Base-by-base conservation (phyloP, 2,797 vertebrate species). In the Platyrinchus mystaceus region DNA sequence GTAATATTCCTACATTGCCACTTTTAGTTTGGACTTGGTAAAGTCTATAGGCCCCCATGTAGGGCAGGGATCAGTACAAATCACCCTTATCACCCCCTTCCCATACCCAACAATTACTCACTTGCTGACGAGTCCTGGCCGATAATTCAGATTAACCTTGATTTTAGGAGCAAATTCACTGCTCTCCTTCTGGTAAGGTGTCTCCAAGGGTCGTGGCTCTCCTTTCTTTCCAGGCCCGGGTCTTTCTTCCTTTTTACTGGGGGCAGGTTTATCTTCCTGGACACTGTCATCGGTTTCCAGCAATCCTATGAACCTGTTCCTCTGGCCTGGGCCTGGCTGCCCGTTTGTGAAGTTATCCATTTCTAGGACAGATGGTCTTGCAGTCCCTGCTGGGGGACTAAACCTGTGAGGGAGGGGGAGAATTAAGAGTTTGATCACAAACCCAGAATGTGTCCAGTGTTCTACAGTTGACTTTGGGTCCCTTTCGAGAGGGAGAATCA, bases 181-280 rank as follows among this genome's bases (percentile, higher is more conserved):
- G 86, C 97, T 96, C 80, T 98, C 98, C 14, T 86, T 90, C 93
- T 98, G 97, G 32, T 97, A 97, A 0, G 68, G 76, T 1, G 98
- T 97, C 43, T 98, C 98, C 96, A 98, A 89, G 22, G 98, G 98
- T 1, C 64, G 96, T 2, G 90, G 97, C 19, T 91, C 92, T 21
- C 66, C 88, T 46, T 52, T 95, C 47, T 92, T 93, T n/a, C 85
- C 85, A 64, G 64, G 80, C 30, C 78, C 94, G 10, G 32, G 41
- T 28, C 93, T 91, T 50, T 85, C 93, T 37, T 58, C 77, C 47
- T 70, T 89, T 50, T 74, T 84, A 37, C 88, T 76, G 1, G 30
- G 37, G 6, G 92, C 66, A 17, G 95, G 36, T 32, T 67, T 93
- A 10, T 94, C 89, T 14, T 92, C 96, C 20, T 28, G 92, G 68